Base-by-base conservation (phyloP, 2,113 vertebrate species). In the Dipodomys merriami region DNA sequence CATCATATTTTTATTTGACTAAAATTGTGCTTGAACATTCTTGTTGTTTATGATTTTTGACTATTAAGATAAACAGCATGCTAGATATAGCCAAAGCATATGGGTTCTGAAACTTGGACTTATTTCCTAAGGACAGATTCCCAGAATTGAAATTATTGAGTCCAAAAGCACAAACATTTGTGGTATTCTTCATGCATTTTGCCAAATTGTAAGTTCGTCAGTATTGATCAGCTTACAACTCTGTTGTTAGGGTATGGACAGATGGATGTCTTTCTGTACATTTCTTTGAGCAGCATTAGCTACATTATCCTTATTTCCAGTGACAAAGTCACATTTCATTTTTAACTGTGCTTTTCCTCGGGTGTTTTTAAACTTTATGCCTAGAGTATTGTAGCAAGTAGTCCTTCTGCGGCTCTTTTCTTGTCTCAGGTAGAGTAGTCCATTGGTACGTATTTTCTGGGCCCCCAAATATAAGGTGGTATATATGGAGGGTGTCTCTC, bases 141-240 rank as follows among this genome's bases (percentile, higher is more conserved):
- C 85, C 73, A 94, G 92, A 95, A 77, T 72, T 82, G n/a, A 83
- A 95, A 94, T 94, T 91, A 77, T 82, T 86, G 68, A 83, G 53
- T 91, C 77, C 89, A 94, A 86, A 89, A 69, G 4, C 12, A 88
- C n/a, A 91, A 93, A 91, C 27, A 64, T 53, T 89, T 74, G 86
- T 23, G 57, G 76, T 8, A 78, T 65, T 79, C 73, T 69, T 87
- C 15, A 57, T 77, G 68, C 27, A 35, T 82, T 86, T 95, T 91
- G 77, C 90, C 85, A 96, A 91, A 77, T 87, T 44, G n/a, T 53
- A 89, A 91, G 68, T 69, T 80, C 83, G 85, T 91, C 73, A 69
- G 11, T 46, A 89, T 20, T n/a, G 10, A 79, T 89, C 46, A 80
- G 23, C 12, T 83, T 29, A 69, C 19, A 18, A 29, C 81, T 91